phyloP scores from a whole-genome alignment of 2,888 invertebrate genomes.

The Mythimna albipuncta region DNA sequence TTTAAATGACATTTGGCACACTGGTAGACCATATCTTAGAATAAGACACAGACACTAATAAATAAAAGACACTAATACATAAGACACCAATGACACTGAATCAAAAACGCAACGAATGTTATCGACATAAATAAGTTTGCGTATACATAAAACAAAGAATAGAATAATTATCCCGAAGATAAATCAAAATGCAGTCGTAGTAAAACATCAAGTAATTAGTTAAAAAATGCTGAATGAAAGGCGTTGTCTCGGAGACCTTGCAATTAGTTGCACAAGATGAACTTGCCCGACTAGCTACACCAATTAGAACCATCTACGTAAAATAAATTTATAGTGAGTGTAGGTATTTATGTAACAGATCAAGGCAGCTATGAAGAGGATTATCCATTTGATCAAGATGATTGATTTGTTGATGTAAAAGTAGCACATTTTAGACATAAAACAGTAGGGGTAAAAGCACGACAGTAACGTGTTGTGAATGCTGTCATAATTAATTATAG shows the following conservation, averaged over 20 bases:
- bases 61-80: too few relatives aligned
- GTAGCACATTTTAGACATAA: not conserved
- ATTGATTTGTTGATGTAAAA: slow-evolving; percentile 8
- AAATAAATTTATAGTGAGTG: slow-evolving; percentile 1
- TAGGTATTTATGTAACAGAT: slow-evolving; percentile 26
- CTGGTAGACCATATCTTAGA: too few relatives aligned
- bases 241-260: slow-evolving; percentile 39
- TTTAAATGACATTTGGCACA: too few relatives aligned
- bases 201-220: slow-evolving; percentile 25
- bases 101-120: not conserved
- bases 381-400: slow-evolving; percentile 8
- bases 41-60: too few relatives aligned
- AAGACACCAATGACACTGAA: too few relatives aligned
- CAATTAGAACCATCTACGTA: not conserved
- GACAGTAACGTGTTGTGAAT: not conserved
- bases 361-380: slow-evolving; percentile 3
- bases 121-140: not conserved
- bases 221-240: slow-evolving; percentile 44
- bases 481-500: not conserved
- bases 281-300: slow-evolving; percentile 29
- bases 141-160: not conserved
- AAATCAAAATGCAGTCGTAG: slow-evolving; percentile 14
- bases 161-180: not conserved
- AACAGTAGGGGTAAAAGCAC: not conserved
- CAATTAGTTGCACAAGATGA: slow-evolving; percentile 53